Evolutionary conservation across 2,113 vertebrate genomes (phyloP), one percentile per base, ranked within the genome.

Genomic region (Zapornia atra): DNA sequence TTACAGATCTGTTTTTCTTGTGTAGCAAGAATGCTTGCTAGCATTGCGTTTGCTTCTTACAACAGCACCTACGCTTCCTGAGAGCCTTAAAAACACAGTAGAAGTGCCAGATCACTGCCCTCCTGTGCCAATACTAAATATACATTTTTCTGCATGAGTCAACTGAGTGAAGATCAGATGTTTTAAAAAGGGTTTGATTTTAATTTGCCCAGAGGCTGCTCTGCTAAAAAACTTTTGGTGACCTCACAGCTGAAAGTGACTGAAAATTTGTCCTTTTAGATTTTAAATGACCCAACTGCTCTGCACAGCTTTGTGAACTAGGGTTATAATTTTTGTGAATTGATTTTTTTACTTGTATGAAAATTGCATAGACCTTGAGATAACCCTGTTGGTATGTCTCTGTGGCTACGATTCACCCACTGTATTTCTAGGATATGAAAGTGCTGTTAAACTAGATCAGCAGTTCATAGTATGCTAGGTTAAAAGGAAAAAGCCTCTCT

Each of bases 111-210:
- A 54, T 94, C 70, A 10, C 40, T 91, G 75, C 82, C 88, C 12
- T 88, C 61, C 65, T 94, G 91, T 96, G 88, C 79, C 61, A 82
- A n/a, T 84, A 50, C 51, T 80, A 85, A 94, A 83, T 68, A 86
- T 86, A 93, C 82, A 5, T 40, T 92, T 86, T 91, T 94, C 72
- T 65, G 66, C 70, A 42, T 75, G 61, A 82, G 54, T 77, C 75
- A 86, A 83, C 34, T 71, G 77, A 94, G 28, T 68, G 42, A 59
- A 88, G 44, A 92, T 90, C 82, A 88, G 85, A 73, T 93, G 79
- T 78, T 80, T 93, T 79, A 68, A 34, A 54, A 75, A 28, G 59
- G 15, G 48, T 71, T 94, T 68, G 56, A 29, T 96, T 96, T 97
- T 92, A 66, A 6, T 92, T 95, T 95, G 59, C 59, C 59, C 0